Conservation (phyloP, 2,888 invertebrate genomes). For the Heliconius aoede region DNA sequence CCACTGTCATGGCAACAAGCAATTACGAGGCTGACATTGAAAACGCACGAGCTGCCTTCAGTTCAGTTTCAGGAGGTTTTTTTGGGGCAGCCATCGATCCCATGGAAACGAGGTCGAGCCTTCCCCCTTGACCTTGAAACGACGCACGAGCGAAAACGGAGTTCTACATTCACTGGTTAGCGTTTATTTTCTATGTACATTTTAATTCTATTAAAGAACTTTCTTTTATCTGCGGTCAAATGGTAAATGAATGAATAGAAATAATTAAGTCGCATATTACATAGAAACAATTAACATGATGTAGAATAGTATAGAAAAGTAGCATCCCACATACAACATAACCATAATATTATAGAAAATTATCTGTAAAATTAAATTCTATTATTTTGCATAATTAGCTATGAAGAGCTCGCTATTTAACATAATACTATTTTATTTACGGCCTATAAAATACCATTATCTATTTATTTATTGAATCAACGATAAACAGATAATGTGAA, state of each 20-base stretch:
- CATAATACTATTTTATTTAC: conserved; percentile 13
- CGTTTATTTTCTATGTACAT: background rate
- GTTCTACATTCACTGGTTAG: conserved; percentile 68
- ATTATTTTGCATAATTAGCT: conserved; percentile 8
- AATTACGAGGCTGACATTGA: conserved; percentile 80
- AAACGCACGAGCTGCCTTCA: conserved; percentile 67
- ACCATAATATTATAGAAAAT: background rate
- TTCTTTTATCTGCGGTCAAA: background rate
- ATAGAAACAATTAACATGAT: no score
- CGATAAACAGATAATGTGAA: conserved; percentile 13
- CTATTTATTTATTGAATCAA: conserved; percentile 16
- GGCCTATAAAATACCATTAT: conserved; percentile 11
- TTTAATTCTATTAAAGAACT: background rate
- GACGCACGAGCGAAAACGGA: conserved; percentile 66
- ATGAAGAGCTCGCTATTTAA: conserved; percentile 8
- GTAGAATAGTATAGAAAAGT: no score
- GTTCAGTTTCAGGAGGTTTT: conserved; percentile 65
- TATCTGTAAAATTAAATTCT: conserved; percentile 1
- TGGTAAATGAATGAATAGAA: background rate
- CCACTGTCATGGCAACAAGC: conserved; percentile 68
- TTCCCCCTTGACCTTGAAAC: conserved; percentile 70
- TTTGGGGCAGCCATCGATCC: conserved; percentile 79
- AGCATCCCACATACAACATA: background rate
- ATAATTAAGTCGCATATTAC: no score
- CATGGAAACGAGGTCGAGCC: conserved; percentile 74